phyloP scores from a whole-genome alignment of 2,888 invertebrate species.

The Mycalesis mineus region DNA sequence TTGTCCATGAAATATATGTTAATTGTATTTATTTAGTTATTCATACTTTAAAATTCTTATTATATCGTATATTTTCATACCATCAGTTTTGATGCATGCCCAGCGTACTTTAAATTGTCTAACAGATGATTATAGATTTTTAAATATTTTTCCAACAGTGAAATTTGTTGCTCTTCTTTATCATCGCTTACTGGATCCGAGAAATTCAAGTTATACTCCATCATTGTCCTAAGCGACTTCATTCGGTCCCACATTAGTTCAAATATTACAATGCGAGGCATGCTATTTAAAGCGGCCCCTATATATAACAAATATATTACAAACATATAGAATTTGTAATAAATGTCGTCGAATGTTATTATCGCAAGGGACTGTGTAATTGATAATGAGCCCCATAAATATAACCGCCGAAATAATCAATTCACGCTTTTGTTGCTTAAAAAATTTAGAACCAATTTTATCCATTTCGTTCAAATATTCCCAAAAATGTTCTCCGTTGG shows the following conservation, averaged over 20 bases:
- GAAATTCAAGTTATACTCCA: slow-evolving; percentile 11
- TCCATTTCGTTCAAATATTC: too few relatives aligned
- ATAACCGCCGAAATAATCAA: background rate
- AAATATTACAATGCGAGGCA: slow-evolving; percentile 2
- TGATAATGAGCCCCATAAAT: too few relatives aligned
- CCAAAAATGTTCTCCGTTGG: too few relatives aligned
- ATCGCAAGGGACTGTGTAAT: too few relatives aligned
- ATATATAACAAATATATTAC: too few relatives aligned
- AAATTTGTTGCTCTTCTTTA: background rate
- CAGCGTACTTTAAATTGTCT: slow-evolving; percentile 1
- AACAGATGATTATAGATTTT: background rate
- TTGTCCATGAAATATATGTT: too few relatives aligned
- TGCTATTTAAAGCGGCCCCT: background rate
- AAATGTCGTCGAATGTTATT: too few relatives aligned
- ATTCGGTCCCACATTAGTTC: slow-evolving; percentile 16
- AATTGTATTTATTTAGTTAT: too few relatives aligned
- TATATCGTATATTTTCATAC: background rate
- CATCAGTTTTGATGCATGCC: slow-evolving; percentile 9
- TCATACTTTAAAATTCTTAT: too few relatives aligned
- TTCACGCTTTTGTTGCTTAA: too few relatives aligned
- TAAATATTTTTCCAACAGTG: slow-evolving; percentile 5
- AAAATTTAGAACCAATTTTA: too few relatives aligned
- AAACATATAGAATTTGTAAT: too few relatives aligned
- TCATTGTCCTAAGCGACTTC: slow-evolving; percentile 8
- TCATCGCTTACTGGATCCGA: background rate